Conservation (phyloP, 2,113 vertebrate genomes). For the Pimephales promelas region DNA sequence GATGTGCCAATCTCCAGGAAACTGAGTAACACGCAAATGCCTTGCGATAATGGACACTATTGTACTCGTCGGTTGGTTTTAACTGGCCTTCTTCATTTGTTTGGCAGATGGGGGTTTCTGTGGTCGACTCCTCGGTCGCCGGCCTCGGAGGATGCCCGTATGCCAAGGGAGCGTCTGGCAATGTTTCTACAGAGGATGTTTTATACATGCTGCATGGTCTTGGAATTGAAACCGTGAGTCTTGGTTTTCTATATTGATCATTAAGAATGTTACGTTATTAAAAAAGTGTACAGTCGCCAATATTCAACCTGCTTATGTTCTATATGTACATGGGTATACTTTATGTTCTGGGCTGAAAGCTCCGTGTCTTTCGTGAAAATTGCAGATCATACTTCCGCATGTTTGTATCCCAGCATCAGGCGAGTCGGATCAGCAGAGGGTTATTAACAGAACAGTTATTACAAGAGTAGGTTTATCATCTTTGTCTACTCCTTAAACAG, state of each 20-base stretch:
- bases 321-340: no score
- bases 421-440: no score
- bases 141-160: constrained; percentile 94
- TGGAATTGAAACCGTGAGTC: constrained; percentile 89
- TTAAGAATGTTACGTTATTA: not conserved
- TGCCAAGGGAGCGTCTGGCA: constrained; percentile 91
- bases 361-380: no score
- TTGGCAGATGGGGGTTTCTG: constrained; percentile 90
- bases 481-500: no score
- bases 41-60: constrained; percentile 67
- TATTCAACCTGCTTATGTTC: no score
- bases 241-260: constrained; percentile 27
- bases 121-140: constrained; percentile 91
- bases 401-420: no score
- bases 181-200: constrained; percentile 93
- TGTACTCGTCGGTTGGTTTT: constrained; percentile 60
- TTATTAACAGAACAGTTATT: no score
- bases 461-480: no score
- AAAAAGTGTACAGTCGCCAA: no score
- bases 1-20: constrained; percentile 31
- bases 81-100: constrained; percentile 63
- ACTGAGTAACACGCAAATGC: constrained; percentile 50
- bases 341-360: no score
- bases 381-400: no score
- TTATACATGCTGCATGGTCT: constrained; percentile 94